These are phyloP conservation scores for Saccostrea cuccullata DNA, from an alignment of 1,140 invertebrate species.

Conservation along the genomic window DNA sequence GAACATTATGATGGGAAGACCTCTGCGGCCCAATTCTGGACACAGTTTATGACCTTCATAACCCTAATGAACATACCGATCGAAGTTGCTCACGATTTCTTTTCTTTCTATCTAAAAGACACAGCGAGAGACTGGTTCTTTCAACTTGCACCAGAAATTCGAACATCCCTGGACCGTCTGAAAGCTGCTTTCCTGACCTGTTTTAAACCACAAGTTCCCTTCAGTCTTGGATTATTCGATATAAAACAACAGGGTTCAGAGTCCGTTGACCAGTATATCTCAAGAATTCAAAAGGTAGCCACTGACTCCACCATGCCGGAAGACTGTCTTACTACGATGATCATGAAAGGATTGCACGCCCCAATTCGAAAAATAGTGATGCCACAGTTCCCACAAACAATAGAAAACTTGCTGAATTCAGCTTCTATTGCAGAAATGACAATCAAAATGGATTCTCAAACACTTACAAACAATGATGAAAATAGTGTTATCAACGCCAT, in stretches of 20 bases:
- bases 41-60: constrained; percentile 32
- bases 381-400: constrained; percentile 9
- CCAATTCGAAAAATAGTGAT: not conserved
- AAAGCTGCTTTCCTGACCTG: constrained; percentile 3
- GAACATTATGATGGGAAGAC: constrained; percentile 8
- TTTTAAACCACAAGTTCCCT: not conserved
- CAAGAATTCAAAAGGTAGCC: not conserved
- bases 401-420: not conserved
- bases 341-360: constrained; percentile 2
- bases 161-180: not conserved
- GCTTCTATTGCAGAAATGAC: constrained; percentile 17
- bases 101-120: constrained; percentile 25
- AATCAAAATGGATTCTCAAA: not conserved
- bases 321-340: constrained; percentile 2
- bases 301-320: constrained; percentile 9
- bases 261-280: constrained; percentile 35
- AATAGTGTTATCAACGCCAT: not conserved
- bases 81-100: not conserved
- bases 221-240: not conserved
- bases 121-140: constrained; percentile 34
- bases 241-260: not conserved
- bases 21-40: constrained; percentile 23
- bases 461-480: not conserved
- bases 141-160: not conserved
- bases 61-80: not conserved